A percentile compares a stretch with the other conserved stretches of the same genome.
These are phyloP conservation scores for Lordiphosa stackelbergi DNA, from an alignment of 1,140 invertebrate genomes.

Conservation along the genomic window DNA sequence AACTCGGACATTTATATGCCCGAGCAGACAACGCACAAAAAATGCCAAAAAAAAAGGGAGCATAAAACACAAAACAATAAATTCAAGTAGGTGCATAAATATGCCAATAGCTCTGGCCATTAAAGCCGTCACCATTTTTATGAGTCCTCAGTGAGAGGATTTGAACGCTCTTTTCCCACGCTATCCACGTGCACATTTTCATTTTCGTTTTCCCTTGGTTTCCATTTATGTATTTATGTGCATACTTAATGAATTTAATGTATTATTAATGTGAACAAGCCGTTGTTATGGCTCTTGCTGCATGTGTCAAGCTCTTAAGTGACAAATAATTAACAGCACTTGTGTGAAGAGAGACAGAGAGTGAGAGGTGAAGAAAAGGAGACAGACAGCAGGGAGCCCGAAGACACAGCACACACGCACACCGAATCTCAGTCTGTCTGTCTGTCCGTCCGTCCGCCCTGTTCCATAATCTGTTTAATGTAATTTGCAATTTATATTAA, in stretches of 20 bases:
- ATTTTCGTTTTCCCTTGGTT: conserved; percentile 29
- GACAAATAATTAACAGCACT: conserved; percentile 74
- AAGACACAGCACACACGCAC: conserved; percentile 2
- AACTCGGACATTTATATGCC: conserved; percentile 59
- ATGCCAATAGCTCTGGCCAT: conserved; percentile 59
- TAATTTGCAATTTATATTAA: conserved; percentile 75
- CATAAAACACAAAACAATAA: conserved; percentile 58
- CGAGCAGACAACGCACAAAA: conserved; percentile 25
- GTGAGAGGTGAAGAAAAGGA: conserved; percentile 1
- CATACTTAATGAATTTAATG: conserved; percentile 70
- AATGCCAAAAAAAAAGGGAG: conserved; percentile 27
- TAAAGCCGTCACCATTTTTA: conserved; percentile 50
- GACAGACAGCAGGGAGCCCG: conserved; percentile 2
- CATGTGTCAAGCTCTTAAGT: conserved; percentile 65
- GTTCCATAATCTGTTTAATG: conserved; percentile 68
- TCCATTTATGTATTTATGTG: conserved; percentile 68
- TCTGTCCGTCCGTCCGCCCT: conserved; percentile 14
- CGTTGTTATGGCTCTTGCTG: conserved; percentile 29
- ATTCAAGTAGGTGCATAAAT: conserved; percentile 60
- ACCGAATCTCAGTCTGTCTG: conserved; percentile 2
- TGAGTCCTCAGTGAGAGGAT: conserved; percentile 17
- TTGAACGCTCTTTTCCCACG: neutral
- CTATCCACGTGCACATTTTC: conserved; percentile 34
- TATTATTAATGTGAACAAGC: conserved; percentile 66
- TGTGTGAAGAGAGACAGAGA: conserved; percentile 39